These are phyloP conservation scores for Colinus virginianus DNA, from an alignment of 2,113 vertebrate genomes.

Conservation along the genomic window DNA sequence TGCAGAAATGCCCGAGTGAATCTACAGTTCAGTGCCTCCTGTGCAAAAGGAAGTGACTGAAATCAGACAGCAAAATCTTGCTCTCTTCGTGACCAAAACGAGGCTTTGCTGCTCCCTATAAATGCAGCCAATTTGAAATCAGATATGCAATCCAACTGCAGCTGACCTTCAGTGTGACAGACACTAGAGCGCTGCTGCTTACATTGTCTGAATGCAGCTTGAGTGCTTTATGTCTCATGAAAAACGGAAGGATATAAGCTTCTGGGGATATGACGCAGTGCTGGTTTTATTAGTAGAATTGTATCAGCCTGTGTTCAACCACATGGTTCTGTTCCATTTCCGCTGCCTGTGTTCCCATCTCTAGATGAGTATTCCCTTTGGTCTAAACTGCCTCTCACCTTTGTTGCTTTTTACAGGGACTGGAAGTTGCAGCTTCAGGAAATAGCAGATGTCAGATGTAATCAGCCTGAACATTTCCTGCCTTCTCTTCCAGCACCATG, in stretches of 20 bases:
- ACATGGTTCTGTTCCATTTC: not conserved
- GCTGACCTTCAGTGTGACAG: not conserved
- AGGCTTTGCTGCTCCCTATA: not conserved
- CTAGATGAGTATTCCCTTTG: not conserved
- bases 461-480: constrained; percentile 52
- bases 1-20: not conserved
- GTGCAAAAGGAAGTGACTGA: not conserved
- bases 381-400: not conserved
- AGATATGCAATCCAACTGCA: not conserved
- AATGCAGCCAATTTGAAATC: not conserved
- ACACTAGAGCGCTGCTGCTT: not conserved
- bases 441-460: not conserved
- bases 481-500: constrained; percentile 47
- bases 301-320: not conserved
- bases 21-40: not conserved
- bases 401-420: not conserved
- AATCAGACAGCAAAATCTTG: not conserved
- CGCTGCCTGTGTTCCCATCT: not conserved
- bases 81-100: not conserved
- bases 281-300: not conserved
- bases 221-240: not conserved
- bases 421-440: constrained; percentile 53
- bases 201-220: not conserved
- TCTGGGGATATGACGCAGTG: not conserved
- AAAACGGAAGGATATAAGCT: not conserved